Percentiles rank a stretch among this genome's conserved stretches.
Conservation (phyloP, 1,140 invertebrate species). For the Aphelenchoides fujianensis region DNA sequence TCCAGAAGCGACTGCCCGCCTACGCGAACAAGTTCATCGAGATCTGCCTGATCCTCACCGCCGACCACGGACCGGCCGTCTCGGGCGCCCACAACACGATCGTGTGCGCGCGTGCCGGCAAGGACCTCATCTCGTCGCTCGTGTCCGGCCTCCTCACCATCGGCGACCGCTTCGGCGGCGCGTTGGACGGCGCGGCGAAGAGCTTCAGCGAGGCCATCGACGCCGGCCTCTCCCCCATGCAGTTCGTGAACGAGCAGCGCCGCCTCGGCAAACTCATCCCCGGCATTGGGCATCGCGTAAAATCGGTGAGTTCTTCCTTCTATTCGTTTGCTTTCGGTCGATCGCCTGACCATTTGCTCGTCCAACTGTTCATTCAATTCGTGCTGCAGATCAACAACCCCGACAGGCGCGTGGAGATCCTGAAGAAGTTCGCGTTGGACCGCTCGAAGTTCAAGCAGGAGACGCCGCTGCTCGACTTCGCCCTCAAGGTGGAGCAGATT, state of each 20-base stretch:
- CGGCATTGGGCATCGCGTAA: slow-evolving; percentile 97
- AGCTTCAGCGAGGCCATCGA: slow-evolving; percentile 96
- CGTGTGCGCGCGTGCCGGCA: slow-evolving; percentile 94
- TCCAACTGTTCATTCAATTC: slow-evolving; percentile 10
- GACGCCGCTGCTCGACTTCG: slow-evolving; percentile 87
- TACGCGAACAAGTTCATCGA: slow-evolving; percentile 97
- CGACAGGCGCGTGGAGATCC: slow-evolving; percentile 89
- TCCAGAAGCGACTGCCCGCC: slow-evolving; percentile 77
- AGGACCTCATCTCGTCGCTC: slow-evolving; percentile 92
- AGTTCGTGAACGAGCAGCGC: slow-evolving; percentile 95
- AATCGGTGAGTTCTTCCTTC: slow-evolving; percentile 71
- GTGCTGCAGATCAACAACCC: slow-evolving; percentile 91
- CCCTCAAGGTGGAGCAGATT: slow-evolving; percentile 95
- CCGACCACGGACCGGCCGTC: slow-evolving; percentile 97
- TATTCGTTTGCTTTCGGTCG: no score
- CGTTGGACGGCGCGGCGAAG: slow-evolving; percentile 87
- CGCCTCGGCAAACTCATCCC: slow-evolving; percentile 96
- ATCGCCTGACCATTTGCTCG: no score
- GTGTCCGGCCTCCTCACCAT: slow-evolving; percentile 95
- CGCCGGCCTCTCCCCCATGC: slow-evolving; percentile 80
- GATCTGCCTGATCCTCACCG: slow-evolving; percentile 98
- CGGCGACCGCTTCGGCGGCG: slow-evolving; percentile 96
- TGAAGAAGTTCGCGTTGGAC: slow-evolving; percentile 82
- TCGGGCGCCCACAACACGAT: slow-evolving; percentile 99
- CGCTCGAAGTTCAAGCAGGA: slow-evolving; percentile 69